Evolutionary conservation across 1,140 invertebrate species (phyloP).

Genomic region (Macrostomum lignano): DNA sequence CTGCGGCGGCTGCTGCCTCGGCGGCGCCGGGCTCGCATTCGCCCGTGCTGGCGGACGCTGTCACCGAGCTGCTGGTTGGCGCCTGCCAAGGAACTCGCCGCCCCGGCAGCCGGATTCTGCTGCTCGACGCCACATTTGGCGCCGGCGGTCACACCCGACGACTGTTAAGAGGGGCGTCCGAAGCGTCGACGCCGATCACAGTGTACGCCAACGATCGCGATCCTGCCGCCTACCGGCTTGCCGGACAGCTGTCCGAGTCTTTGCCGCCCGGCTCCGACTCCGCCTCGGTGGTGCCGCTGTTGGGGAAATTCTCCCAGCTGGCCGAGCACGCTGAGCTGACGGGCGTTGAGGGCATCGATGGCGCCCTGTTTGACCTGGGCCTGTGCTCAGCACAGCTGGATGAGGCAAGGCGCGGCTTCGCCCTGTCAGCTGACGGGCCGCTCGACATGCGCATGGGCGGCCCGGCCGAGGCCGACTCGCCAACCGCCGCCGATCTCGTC

Average conservation of each 20-base stretch:
- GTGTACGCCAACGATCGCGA: constrained; percentile 62
- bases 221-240: constrained; percentile 41
- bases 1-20: no score
- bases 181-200: no score
- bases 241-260: constrained; percentile 24
- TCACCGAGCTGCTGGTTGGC: no score
- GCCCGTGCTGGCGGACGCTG: no score
- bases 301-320: constrained; percentile 60
- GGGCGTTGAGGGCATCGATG: constrained; percentile 44
- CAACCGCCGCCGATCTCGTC: constrained; percentile 56
- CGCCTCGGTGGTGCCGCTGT: constrained; percentile 39
- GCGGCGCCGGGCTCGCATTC: no score
- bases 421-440: constrained; percentile 47
- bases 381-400: constrained; percentile 83
- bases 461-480: constrained; percentile 31
- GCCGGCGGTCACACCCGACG: constrained; percentile 50
- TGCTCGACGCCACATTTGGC: no score
- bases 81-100: no score
- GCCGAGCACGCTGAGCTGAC: constrained; percentile 36
- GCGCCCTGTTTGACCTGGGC: constrained; percentile 68
- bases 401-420: constrained; percentile 47
- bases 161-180: constrained; percentile 33
- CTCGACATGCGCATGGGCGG: constrained; percentile 87
- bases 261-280: no score
- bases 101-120: no score